Evolutionary conservation across 2,113 vertebrate genomes (phyloP).

Genomic region (Crotophaga sulcirostris): DNA sequence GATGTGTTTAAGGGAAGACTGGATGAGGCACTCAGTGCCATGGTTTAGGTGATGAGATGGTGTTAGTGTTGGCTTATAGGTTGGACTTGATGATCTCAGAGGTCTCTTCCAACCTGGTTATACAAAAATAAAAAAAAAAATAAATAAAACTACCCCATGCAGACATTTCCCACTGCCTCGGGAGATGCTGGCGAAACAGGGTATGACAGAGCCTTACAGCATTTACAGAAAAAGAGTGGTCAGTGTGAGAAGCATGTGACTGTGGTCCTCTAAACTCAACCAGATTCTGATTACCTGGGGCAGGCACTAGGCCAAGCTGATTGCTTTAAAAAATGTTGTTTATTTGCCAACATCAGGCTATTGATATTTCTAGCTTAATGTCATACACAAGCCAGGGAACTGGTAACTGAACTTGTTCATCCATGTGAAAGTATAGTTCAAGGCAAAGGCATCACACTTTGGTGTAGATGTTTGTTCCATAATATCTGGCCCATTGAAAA

Average conservation of each 20-base stretch:
- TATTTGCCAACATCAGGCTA: neutral
- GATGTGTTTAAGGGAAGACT: no score
- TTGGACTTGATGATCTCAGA: no score
- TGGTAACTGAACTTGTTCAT: neutral
- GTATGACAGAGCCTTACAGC: neutral
- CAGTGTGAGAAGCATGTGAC: accelerated
- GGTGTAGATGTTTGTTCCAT: neutral
- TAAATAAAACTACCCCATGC: no score
- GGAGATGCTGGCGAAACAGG: accelerated
- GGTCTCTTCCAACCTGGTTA: no score
- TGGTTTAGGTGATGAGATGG: no score
- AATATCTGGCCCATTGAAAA: neutral
- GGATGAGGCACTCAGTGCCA: no score
- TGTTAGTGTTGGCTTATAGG: no score
- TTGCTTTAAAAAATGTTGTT: neutral
- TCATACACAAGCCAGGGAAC: neutral
- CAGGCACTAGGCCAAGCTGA: neutral
- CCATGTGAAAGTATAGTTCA: neutral
- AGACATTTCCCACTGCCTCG: accelerated
- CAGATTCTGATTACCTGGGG: neutral
- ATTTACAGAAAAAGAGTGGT: neutral
- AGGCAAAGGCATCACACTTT: neutral
- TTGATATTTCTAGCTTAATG: neutral
- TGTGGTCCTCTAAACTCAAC: neutral
- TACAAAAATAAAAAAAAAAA: no score